These are phyloP conservation scores for Pagrus major DNA, from an alignment of 2,113 vertebrate species.

Conservation along the genomic window DNA sequence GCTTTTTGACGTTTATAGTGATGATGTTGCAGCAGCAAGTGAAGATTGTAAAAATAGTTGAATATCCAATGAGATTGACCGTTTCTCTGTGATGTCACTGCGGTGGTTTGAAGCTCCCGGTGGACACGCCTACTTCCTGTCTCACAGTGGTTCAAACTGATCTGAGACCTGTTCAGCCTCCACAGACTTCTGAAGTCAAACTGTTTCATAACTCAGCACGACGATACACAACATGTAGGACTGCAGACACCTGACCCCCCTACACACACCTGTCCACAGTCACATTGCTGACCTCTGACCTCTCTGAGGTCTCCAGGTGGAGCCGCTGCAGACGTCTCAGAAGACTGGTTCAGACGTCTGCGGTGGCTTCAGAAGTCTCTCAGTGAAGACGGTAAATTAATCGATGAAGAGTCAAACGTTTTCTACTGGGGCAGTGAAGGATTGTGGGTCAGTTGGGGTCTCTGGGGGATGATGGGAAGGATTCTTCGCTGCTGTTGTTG, in stretches of 20 bases:
- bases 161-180: constrained; percentile 33
- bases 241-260: constrained; percentile 1
- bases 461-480: constrained; percentile 41
- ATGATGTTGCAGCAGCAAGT: too few species aligned
- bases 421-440: background rate
- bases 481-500: constrained; percentile 26
- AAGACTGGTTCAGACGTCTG: background rate
- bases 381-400: background rate
- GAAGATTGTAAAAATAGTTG: too few species aligned
- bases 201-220: constrained; percentile 29
- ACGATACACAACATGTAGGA: constrained; percentile 11
- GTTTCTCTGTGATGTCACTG: background rate
- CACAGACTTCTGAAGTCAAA: constrained; percentile 35
- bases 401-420: background rate
- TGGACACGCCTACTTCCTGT: constrained; percentile 48
- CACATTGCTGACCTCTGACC: constrained; percentile 2
- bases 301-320: background rate
- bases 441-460: constrained; percentile 28
- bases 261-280: background rate
- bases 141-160: constrained; percentile 71
- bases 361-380: background rate
- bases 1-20: too few species aligned
- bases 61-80: background rate
- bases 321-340: constrained; percentile 19
- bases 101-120: constrained; percentile 17